Evolutionary conservation across 1,140 invertebrate species (phyloP).

Genomic region (Hormaphis cornu): DNA sequence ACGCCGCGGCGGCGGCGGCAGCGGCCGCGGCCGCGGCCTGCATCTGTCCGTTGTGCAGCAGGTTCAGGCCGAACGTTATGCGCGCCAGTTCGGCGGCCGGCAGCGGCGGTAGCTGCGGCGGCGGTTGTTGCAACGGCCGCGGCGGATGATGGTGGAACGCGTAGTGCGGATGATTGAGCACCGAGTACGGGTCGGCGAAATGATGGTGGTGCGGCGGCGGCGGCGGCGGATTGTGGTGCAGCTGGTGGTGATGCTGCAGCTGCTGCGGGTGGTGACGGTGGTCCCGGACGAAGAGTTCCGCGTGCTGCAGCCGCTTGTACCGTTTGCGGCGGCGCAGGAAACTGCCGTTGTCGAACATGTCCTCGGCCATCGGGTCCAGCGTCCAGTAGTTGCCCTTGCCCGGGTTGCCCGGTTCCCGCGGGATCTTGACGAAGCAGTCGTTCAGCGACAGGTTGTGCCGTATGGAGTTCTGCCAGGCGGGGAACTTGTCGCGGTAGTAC

Average conservation of each 20-base stretch:
- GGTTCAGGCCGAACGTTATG: slow-evolving; percentile 43
- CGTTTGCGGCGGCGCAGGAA: slow-evolving; percentile 89
- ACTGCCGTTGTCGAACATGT: slow-evolving; percentile 99
- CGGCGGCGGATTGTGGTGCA: slow-evolving; percentile 38
- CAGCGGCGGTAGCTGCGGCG: slow-evolving; percentile 43
- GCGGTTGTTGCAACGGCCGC: slow-evolving; percentile 43
- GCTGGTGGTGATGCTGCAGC: slow-evolving; percentile 41
- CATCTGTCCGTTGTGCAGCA: slow-evolving; percentile 42
- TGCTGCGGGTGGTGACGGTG: slow-evolving; percentile 45
- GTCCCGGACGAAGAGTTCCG: slow-evolving; percentile 42
- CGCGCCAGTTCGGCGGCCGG: slow-evolving; percentile 45
- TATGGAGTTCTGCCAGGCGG: slow-evolving; percentile 94
- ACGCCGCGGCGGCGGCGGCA: slow-evolving; percentile 36
- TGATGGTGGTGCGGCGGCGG: slow-evolving; percentile 35
- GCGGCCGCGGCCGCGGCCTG: slow-evolving; percentile 42
- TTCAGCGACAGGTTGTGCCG: slow-evolving; percentile 95
- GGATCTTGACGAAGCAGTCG: slow-evolving; percentile 98
- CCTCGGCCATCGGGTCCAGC: slow-evolving; percentile 88
- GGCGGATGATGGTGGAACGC: slow-evolving; percentile 44
- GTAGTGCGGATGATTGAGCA: slow-evolving; percentile 38
- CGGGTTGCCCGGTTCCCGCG: slow-evolving; percentile 93
- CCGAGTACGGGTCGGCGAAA: slow-evolving; percentile 38
- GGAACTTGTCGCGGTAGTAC: slow-evolving; percentile 91
- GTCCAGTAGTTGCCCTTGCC: slow-evolving; percentile 99
- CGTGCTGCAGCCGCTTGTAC: slow-evolving; percentile 72